phyloP scores from a whole-genome alignment of 2,797 vertebrate species.

The Rhinogobio ventralis region DNA sequence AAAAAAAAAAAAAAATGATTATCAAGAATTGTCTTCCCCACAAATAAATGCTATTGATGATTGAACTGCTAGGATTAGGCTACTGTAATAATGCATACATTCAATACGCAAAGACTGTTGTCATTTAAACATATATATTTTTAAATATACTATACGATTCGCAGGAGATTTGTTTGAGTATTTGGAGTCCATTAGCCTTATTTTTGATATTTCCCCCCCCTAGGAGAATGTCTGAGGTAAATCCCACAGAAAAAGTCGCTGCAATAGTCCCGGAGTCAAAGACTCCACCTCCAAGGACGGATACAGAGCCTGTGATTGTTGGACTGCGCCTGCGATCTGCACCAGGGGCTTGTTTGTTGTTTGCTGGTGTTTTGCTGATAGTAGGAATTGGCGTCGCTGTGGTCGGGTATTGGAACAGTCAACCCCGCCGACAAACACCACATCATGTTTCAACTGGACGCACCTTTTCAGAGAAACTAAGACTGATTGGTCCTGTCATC shows the following conservation, averaged over 20 bases:
- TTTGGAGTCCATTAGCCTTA: neutral
- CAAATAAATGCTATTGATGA: conserved; percentile 17
- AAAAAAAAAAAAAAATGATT: conserved; percentile 20
- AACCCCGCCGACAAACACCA: conserved; percentile 55
- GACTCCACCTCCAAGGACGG: conserved; percentile 63
- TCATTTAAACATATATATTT: neutral
- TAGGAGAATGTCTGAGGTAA: conserved; percentile 48
- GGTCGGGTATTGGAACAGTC: conserved; percentile 89
- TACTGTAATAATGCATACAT: conserved; percentile 2
- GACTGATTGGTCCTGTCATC: conserved; percentile 90
- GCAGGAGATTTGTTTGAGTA: neutral
- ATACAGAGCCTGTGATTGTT: conserved; percentile 68
- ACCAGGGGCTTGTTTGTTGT: conserved; percentile 89
- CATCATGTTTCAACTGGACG: conserved; percentile 59
- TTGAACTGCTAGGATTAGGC: conserved; percentile 1
- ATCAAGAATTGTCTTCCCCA: conserved; percentile 5
- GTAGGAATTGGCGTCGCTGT: conserved; percentile 90
- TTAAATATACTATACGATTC: too few species aligned
- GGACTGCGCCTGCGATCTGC: conserved; percentile 87
- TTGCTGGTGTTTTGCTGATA: conserved; percentile 87
- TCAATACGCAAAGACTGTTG: neutral
- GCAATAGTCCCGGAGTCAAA: conserved; percentile 60
- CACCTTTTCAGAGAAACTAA: conserved; percentile 86
- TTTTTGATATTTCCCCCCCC: conserved; percentile 32
- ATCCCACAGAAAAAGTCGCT: conserved; percentile 29